phyloP scores from a whole-genome alignment of 2,888 invertebrate genomes.

The Platycheirus albimanus region DNA sequence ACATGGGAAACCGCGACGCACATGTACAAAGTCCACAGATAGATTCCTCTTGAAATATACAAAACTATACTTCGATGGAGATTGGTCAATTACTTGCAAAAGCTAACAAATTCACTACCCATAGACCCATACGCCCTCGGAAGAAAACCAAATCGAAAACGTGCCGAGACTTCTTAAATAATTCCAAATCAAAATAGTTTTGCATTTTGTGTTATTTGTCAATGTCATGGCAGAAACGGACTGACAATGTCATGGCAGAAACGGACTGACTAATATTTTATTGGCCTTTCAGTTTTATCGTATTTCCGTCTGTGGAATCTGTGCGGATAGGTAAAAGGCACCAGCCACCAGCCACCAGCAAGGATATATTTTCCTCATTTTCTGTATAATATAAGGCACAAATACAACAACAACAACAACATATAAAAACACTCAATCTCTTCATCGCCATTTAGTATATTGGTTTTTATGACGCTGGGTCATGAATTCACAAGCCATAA shows the following conservation, averaged over 20 bases:
- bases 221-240: constrained; percentile 4
- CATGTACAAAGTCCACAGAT: constrained; percentile 2
- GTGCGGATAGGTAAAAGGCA: not conserved
- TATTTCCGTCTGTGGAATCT: not conserved
- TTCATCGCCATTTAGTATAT: constrained; percentile 21
- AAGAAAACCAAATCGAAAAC: constrained; percentile 34
- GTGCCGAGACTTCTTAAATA: constrained; percentile 18
- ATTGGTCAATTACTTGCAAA: constrained; percentile 34
- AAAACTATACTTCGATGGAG: constrained; percentile 5
- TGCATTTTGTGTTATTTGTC: constrained; percentile 29
- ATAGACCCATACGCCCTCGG: too few species aligned
- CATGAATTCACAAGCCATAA: constrained; percentile 35
- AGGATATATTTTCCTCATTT: too few species aligned
- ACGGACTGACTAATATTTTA: constrained; percentile 16
- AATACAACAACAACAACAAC: not conserved
- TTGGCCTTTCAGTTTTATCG: constrained; percentile 13
- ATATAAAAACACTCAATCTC: constrained; percentile 26
- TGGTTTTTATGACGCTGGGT: constrained; percentile 30
- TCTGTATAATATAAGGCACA: not conserved
- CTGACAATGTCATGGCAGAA: too few species aligned
- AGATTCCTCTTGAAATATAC: constrained; percentile 1
- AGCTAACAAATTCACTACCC: constrained; percentile 33
- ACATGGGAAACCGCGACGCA: too few species aligned
- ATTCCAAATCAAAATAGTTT: constrained; percentile 6
- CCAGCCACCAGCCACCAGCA: too few species aligned